These are phyloP conservation scores for Anser brachyrhynchus DNA, from an alignment of 2,113 vertebrate genomes.

Conservation along the genomic window DNA sequence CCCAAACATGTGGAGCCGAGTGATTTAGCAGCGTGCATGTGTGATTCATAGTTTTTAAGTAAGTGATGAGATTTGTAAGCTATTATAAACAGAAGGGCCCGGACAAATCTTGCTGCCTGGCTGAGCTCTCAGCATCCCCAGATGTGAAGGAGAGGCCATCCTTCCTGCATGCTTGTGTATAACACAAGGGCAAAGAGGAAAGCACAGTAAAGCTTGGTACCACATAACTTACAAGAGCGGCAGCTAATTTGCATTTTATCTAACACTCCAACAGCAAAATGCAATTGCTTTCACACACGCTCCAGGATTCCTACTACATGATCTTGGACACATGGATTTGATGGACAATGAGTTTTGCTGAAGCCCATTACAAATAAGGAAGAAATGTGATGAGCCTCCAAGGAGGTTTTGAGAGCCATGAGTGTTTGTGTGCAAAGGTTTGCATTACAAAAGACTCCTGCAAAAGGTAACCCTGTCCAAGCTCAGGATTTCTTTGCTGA, in stretches of 20 bases:
- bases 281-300: background rate
- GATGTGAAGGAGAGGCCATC: slow-evolving; percentile 40
- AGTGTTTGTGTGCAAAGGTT: background rate
- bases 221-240: slow-evolving; percentile 35
- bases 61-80: slow-evolving; percentile 40
- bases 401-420: background rate
- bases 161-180: slow-evolving; percentile 22
- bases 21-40: background rate
- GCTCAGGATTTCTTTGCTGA: background rate
- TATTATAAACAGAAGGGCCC: slow-evolving; percentile 40
- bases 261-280: slow-evolving; percentile 37
- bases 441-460: background rate
- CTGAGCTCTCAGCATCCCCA: slow-evolving; percentile 42
- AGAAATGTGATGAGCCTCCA: slow-evolving; percentile 7
- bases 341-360: slow-evolving; percentile 40
- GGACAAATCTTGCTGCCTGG: slow-evolving; percentile 18
- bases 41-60: slow-evolving; percentile 37
- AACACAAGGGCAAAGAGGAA: slow-evolving; percentile 16
- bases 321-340: slow-evolving; percentile 35
- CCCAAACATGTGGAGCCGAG: background rate
- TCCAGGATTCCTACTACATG: slow-evolving; percentile 15
- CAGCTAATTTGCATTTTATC: slow-evolving; percentile 54
- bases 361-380: slow-evolving; percentile 27
- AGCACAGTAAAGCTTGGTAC: slow-evolving; percentile 24
- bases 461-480: background rate